Conservation (phyloP, 2,113 vertebrate genomes). For the Rallus limicola region DNA sequence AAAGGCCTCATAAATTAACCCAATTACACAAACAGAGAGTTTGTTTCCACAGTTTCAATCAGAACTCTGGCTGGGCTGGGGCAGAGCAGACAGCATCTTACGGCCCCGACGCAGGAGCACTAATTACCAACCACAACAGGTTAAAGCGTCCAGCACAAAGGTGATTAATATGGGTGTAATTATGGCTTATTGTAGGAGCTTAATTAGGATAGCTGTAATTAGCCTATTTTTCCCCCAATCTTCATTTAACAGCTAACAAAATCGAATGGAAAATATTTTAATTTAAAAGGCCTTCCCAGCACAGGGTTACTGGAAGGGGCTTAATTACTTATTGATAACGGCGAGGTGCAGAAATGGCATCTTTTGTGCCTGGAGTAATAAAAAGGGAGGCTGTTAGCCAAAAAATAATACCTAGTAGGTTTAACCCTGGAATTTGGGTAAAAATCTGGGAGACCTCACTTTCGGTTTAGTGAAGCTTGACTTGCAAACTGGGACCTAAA, state of each 20-base stretch:
- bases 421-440: background rate
- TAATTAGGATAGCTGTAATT: constrained; percentile 70
- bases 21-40: background rate
- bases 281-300: constrained; percentile 7
- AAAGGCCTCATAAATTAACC: background rate
- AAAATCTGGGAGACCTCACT: background rate
- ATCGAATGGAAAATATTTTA: constrained; percentile 50
- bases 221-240: constrained; percentile 35
- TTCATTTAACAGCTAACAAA: constrained; percentile 45
- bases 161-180: constrained; percentile 73
- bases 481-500: background rate
- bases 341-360: background rate
- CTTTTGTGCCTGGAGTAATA: background rate
- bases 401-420: background rate
- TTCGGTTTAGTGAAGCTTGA: background rate
- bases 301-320: background rate
- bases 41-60: constrained; percentile 10
- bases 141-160: constrained; percentile 76
- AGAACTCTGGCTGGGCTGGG: background rate
- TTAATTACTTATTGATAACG: constrained; percentile 50
- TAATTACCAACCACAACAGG: constrained; percentile 71
- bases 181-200: constrained; percentile 68
- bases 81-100: background rate
- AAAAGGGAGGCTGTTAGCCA: background rate
- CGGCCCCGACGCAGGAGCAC: background rate